Evolutionary conservation across 1,140 invertebrate species (phyloP).

Genomic region (Drosophila sulfurigaster): DNA sequence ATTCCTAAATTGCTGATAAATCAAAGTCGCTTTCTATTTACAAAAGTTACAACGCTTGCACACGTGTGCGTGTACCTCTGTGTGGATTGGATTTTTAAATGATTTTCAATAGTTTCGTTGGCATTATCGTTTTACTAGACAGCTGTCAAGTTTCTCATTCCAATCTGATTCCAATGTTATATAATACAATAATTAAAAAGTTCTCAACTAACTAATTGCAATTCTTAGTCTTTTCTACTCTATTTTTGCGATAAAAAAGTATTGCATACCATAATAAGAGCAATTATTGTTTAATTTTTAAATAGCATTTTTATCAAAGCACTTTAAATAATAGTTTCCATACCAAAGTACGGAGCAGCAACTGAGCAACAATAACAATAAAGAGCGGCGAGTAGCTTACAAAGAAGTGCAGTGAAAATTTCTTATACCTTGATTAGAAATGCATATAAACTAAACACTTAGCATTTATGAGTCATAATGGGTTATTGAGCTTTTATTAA

Average conservation of each 20-base stretch:
- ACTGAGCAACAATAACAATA: too few species aligned
- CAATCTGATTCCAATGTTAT: constrained; percentile 4
- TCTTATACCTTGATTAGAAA: neutral
- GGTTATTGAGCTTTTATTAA: neutral
- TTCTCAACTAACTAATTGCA: too few species aligned
- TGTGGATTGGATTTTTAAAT: constrained; percentile 12
- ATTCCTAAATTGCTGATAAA: constrained; percentile 54
- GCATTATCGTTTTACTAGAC: constrained; percentile 17
- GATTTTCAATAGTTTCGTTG: constrained; percentile 9
- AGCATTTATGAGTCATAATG: too few species aligned
- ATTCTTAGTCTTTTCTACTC: too few species aligned
- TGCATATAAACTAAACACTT: neutral
- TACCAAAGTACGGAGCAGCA: neutral
- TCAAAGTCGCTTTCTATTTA: constrained; percentile 57
- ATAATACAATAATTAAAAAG: too few species aligned
- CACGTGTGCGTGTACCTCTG: neutral
- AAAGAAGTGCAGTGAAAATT: neutral
- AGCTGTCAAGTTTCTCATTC: constrained; percentile 42
- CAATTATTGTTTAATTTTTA: constrained; percentile 6
- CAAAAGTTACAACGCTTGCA: constrained; percentile 32
- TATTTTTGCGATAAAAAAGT: too few species aligned
- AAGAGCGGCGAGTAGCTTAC: neutral
- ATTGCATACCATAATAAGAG: neutral
- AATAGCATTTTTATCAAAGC: neutral
- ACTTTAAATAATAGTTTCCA: constrained; percentile 12